Evolutionary conservation across 2,113 vertebrate genomes (phyloP).

Genomic region (zebrafish (Danio rerio)): DNA sequence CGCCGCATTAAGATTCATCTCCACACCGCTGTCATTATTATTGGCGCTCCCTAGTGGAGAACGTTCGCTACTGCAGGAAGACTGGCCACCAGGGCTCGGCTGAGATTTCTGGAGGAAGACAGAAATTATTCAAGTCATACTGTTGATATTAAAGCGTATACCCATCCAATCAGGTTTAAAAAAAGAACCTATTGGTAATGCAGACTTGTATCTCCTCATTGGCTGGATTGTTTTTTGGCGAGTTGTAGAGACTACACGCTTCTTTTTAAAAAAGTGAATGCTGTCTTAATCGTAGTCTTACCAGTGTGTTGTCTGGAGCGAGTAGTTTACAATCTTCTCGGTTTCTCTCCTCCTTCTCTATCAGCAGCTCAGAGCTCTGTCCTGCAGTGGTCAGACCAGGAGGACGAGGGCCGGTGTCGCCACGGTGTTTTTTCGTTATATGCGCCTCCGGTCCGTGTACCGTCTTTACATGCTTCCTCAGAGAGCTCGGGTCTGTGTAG

Average conservation of each 20-base stretch:
- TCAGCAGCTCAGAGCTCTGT: conserved; percentile 78
- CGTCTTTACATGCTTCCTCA: conserved; percentile 95
- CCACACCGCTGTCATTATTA: conserved; percentile 96
- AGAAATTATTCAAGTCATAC: neutral
- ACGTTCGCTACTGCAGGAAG: conserved; percentile 94
- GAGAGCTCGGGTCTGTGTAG: conserved; percentile 95
- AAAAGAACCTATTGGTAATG: too few species aligned
- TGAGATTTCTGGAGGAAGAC: conserved; percentile 85
- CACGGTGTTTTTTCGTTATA: conserved; percentile 95
- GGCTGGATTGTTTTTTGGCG: too few species aligned
- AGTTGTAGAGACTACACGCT: too few species aligned
- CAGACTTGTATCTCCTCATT: too few species aligned
- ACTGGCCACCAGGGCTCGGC: conserved; percentile 91
- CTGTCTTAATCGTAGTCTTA: conserved; percentile 64
- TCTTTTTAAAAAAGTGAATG: too few species aligned
- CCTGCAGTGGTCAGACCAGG: conserved; percentile 69
- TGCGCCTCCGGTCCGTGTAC: conserved; percentile 96
- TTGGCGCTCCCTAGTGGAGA: conserved; percentile 93
- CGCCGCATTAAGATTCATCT: conserved; percentile 91
- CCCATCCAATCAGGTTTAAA: neutral
- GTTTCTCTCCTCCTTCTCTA: conserved; percentile 84
- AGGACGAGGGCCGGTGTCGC: conserved; percentile 81
- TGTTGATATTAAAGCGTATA: neutral
- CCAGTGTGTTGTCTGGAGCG: conserved; percentile 84
- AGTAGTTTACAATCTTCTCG: conserved; percentile 88